Evolutionary conservation across 2,888 invertebrate species (phyloP).

Genomic region (Chloroclystis v-ata): DNA sequence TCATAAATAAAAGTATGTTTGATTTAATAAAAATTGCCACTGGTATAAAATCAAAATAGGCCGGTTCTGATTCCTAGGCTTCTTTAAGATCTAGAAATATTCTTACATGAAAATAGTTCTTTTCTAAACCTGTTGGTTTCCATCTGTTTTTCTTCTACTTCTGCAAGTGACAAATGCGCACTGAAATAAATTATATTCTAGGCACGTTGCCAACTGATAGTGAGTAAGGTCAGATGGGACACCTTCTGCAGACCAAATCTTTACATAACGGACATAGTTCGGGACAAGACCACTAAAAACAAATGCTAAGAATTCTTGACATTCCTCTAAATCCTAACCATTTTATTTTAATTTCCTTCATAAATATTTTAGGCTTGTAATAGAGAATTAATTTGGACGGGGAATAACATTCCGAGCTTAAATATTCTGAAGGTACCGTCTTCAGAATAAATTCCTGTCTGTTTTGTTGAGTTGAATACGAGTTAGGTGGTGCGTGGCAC

Average conservation of each 20-base stretch:
- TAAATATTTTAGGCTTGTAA: conserved; percentile 28
- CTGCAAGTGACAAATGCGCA: conserved; percentile 17
- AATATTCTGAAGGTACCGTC: conserved; percentile 26
- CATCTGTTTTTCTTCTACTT: conserved; percentile 12
- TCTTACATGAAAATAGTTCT: no score
- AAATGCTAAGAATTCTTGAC: not conserved
- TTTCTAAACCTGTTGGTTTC: conserved; percentile 21
- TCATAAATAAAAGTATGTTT: no score
- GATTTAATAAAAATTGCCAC: no score
- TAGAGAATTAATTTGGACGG: conserved; percentile 31
- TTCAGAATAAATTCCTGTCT: conserved; percentile 45
- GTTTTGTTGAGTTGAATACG: conserved; percentile 48
- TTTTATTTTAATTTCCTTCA: conserved; percentile 27
- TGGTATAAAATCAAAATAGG: no score
- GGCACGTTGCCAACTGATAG: conserved; percentile 20
- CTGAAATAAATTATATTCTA: conserved; percentile 18
- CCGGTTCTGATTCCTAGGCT: no score
- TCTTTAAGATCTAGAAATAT: no score
- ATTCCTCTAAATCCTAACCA: conserved; percentile 5
- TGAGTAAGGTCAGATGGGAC: conserved; percentile 17
- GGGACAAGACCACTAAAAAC: not conserved
- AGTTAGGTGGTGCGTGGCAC: conserved; percentile 63
- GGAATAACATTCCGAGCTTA: conserved; percentile 21
- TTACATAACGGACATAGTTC: conserved; percentile 13
- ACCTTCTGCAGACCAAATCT: conserved; percentile 14